Percentiles rank a stretch among this genome's conserved stretches.
Evolutionary conservation across 2,113 vertebrate species (phyloP).

Genomic region (Lontra canadensis): DNA sequence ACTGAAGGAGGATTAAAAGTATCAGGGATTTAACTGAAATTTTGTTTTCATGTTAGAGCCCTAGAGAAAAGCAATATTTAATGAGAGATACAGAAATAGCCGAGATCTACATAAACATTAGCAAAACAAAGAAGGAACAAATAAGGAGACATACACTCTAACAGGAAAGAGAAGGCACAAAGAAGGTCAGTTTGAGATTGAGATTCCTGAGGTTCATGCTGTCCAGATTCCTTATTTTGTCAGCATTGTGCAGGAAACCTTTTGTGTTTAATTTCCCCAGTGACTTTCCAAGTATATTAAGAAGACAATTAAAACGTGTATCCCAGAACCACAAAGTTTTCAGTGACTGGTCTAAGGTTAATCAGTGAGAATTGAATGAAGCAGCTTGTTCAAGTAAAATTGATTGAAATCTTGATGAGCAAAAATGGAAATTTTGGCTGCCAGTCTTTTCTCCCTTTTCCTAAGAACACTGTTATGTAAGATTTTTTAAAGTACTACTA

Average conservation of each 20-base stretch:
- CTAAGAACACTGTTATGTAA: not conserved
- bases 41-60: not conserved
- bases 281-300: conserved; percentile 28
- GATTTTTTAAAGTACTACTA: not conserved
- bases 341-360: conserved; percentile 18
- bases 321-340: not conserved
- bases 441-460: not conserved
- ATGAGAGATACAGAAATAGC: not conserved
- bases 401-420: conserved; percentile 36
- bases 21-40: not conserved
- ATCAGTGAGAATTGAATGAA: conserved; percentile 48
- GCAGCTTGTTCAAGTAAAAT: conserved; percentile 43
- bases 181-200: rapidly evolving
- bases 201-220: rapidly evolving
- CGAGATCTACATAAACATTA: not conserved
- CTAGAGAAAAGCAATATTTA: not conserved
- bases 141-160: not conserved
- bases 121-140: not conserved
- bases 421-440: not conserved
- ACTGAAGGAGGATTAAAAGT: not conserved
- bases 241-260: not conserved
- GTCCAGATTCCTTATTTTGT: not conserved
- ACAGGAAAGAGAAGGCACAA: not conserved
- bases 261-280: not conserved
- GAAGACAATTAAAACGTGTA: conserved; percentile 52